Base-by-base conservation (phyloP, 2,888 invertebrate genomes). In the Melanophora roralis region DNA sequence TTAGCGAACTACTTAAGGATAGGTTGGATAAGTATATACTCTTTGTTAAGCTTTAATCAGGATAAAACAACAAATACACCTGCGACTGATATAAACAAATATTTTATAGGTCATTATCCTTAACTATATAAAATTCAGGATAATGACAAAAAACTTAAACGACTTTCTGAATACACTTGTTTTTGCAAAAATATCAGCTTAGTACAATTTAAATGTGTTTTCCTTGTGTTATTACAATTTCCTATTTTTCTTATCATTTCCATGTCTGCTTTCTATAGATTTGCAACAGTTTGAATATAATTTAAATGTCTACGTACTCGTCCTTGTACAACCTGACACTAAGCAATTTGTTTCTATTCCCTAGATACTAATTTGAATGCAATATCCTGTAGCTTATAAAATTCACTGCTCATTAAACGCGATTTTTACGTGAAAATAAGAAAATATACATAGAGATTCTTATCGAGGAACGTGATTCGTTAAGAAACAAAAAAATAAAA, bases 351-450 rank as follows among this genome's bases (percentile, higher is more conserved):
- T 64, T 80, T 57, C 9, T 49, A 76, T 80, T 72, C 80, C 72
- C 80, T 9, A 72, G 80, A 64, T 34, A 68, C 67, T 80, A 72
- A 80, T 80, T 80, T 80, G 80, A 72, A 80, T 80, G 75, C 80
- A 76, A 76, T 80, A 72, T 80, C 72, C 76, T 62, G 76, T 51
- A 69, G 68, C 49, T 76, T 68, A 72, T 80, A 80, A 80, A 80
- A 62, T 72, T 80, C 72, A 76, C 75, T 80, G 75, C 76, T 80
- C 80, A 80, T 80, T 80, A 76, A 80, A 72, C 67, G 62, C 45
- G 62, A 71, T 76, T 76, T 75, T 72, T 55, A 80, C 60, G 62
- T 36, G 68, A 68, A 62, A 60, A 55, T 11, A 53, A 74, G 59
- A 34, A 60, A 38, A 38, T 67, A 72, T 64, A 64, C 65, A 71